Evolutionary conservation across 92 coral and sea anemone species (phyloP).

Genomic region (Montipora capitata): DNA sequence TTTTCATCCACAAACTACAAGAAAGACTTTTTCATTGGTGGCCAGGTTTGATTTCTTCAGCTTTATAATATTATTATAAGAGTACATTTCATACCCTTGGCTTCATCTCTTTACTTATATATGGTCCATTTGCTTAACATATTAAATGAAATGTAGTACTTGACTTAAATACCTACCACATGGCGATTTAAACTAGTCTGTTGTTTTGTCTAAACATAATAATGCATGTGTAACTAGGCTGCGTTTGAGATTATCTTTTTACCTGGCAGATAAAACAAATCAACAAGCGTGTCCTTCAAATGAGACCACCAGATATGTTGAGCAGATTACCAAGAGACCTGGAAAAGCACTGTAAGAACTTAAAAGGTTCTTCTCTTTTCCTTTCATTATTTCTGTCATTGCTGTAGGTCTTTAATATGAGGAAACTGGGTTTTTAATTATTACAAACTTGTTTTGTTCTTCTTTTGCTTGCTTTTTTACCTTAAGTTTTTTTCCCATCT

Average conservation of each 20-base stretch:
- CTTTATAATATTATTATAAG: too few relatives aligned
- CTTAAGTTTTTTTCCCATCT: too few relatives aligned
- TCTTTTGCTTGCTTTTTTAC: too few relatives aligned
- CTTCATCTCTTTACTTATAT: too few relatives aligned
- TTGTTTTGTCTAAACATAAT: too few relatives aligned
- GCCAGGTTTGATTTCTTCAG: conserved; percentile 32
- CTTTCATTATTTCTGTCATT: not conserved
- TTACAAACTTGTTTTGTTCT: too few relatives aligned
- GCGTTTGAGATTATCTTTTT: not conserved
- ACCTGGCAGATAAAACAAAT: conserved; percentile 10
- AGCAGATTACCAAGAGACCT: conserved; percentile 54
- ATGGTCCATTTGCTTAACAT: too few relatives aligned
- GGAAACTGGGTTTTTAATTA: not conserved
- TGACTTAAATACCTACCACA: too few relatives aligned
- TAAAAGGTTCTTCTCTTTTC: conserved; percentile 15
- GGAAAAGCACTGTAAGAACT: conserved; percentile 58
- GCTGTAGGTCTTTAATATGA: not conserved
- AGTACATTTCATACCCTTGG: too few relatives aligned
- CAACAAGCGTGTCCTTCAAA: conserved; percentile 29
- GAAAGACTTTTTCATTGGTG: conserved; percentile 63
- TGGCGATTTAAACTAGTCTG: too few relatives aligned
- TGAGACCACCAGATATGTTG: conserved; percentile 60
- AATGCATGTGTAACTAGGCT: too few relatives aligned
- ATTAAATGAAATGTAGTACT: too few relatives aligned
- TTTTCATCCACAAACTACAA: conserved; percentile 70